phyloP scores from a whole-genome alignment of 2,797 vertebrate species.

The Mormyrops attenuatus region DNA sequence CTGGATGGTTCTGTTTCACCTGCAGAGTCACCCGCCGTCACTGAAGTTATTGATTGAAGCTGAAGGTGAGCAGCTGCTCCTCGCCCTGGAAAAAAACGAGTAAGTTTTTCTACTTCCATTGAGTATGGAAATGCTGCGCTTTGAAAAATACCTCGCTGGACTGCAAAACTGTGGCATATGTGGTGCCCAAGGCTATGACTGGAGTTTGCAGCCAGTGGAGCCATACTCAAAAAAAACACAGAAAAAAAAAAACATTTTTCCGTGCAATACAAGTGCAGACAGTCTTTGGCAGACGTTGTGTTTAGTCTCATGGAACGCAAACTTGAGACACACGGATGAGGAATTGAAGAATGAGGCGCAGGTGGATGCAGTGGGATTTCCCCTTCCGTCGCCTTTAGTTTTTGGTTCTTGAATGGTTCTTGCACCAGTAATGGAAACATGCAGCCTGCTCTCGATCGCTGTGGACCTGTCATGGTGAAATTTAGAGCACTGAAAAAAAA shows the following conservation, averaged over 20 bases:
- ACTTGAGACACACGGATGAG: slow-evolving; percentile 51
- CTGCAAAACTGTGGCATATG: slow-evolving; percentile 55
- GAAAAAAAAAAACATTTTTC: not conserved
- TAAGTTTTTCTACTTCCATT: slow-evolving; percentile 59
- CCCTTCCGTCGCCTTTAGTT: not conserved
- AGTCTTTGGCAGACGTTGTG: slow-evolving; percentile 31
- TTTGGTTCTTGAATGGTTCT: not conserved
- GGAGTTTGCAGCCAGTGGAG: slow-evolving; percentile 26
- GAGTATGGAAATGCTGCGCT: slow-evolving; percentile 23
- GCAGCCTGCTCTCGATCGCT: not conserved
- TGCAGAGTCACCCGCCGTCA: slow-evolving; percentile 74
- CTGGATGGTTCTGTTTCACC: slow-evolving; percentile 45
- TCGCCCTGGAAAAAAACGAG: slow-evolving; percentile 85
- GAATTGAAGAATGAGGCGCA: slow-evolving; percentile 43
- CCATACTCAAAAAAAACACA: not conserved
- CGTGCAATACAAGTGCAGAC: not conserved
- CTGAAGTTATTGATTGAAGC: slow-evolving; percentile 70
- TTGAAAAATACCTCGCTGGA: slow-evolving; percentile 3
- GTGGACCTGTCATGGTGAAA: not conserved
- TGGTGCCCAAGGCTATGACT: slow-evolving; percentile 27
- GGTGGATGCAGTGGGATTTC: slow-evolving; percentile 35
- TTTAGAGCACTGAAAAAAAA: not conserved
- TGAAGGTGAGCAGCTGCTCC: slow-evolving; percentile 67
- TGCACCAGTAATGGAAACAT: not conserved
- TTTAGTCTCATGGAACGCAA: slow-evolving; percentile 41